Conservation (phyloP, 2,888 invertebrate genomes). For the Chouioia cunea region DNA sequence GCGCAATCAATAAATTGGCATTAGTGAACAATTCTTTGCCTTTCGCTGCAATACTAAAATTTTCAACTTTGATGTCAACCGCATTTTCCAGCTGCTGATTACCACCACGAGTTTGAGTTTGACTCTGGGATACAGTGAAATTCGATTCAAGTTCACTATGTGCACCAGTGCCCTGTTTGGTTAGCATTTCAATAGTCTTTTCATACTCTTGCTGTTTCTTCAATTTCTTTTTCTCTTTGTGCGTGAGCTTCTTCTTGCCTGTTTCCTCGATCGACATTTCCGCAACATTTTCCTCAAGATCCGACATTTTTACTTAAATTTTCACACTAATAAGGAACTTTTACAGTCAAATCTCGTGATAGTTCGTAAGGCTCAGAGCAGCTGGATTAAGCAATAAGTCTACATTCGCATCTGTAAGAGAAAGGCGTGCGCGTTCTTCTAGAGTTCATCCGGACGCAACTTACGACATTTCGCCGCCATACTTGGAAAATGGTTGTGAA, state of each 20-base stretch:
- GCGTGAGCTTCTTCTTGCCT: conserved; percentile 83
- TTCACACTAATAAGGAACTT: conserved; percentile 13
- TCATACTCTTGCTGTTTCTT: conserved; percentile 92
- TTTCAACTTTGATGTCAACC: conserved; percentile 97
- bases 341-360: background rate
- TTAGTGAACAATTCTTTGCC: conserved; percentile 98
- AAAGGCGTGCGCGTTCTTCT: conserved; percentile 9
- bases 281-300: conserved; percentile 57
- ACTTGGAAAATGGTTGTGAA: background rate
- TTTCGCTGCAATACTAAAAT: conserved; percentile 97
- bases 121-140: conserved; percentile 92
- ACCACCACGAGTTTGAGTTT: conserved; percentile 69
- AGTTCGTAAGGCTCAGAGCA: background rate
- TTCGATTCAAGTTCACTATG: conserved; percentile 92
- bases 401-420: background rate
- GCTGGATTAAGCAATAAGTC: conserved; percentile 8
- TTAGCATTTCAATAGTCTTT: conserved; percentile 85
- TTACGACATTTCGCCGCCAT: background rate
- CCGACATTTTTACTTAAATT: conserved; percentile 42
- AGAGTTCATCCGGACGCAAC: background rate
- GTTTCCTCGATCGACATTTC: conserved; percentile 66
- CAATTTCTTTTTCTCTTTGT: conserved; percentile 92
- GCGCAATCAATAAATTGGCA: conserved; percentile 92
- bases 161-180: conserved; percentile 89
- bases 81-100: conserved; percentile 82